Base-by-base conservation (phyloP, 2,888 invertebrate species). In the Pasiphila rectangulata region DNA sequence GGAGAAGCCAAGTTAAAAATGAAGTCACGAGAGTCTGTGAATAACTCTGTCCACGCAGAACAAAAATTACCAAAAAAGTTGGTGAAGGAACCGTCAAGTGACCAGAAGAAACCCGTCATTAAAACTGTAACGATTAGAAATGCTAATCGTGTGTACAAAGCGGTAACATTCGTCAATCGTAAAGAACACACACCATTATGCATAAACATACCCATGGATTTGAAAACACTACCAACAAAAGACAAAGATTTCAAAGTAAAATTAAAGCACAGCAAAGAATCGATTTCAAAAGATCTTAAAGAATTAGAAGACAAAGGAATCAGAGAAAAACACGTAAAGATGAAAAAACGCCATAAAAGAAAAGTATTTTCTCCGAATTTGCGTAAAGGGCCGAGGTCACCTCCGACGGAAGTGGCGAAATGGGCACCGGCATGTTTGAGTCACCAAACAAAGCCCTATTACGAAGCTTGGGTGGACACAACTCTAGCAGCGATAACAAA, bases 401-500 rank as follows among this genome's bases (percentile, higher is more conserved):
- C 79, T 0, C 57, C 61, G 0, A 83, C 83, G 0, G 83, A 83
- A 46, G 75, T 83, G 0, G 80, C 82, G 0, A 78, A 76, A 56
- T 85, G 83, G 85, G 72, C 69, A 1, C 79, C 83, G 0, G 57
- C 63, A 0, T 68, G 68, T 1, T 44, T 74, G 0, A 71, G 63
- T 1, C 56, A 63, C 0, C 72, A 77, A n/a, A 77, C 81, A 0
- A 74, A 74, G 35, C 79, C 79, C 0, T 85, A 83, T 24, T 86
- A 87, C 59, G 85, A 85, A 29, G 86, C 86, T 0, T 87, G 86
- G 86, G 74, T 87, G 0, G 64, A 78, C 27, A 83, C 80, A 0
- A 79, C 78, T 0, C 36, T 82, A 0, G 69, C 82, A 0, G 82
- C 83, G 0, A 63, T 79, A 0, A 62, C 75, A 0, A 78, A 67